phyloP scores from a whole-genome alignment of 2,113 vertebrate genomes.

The Chrysemys picta region DNA sequence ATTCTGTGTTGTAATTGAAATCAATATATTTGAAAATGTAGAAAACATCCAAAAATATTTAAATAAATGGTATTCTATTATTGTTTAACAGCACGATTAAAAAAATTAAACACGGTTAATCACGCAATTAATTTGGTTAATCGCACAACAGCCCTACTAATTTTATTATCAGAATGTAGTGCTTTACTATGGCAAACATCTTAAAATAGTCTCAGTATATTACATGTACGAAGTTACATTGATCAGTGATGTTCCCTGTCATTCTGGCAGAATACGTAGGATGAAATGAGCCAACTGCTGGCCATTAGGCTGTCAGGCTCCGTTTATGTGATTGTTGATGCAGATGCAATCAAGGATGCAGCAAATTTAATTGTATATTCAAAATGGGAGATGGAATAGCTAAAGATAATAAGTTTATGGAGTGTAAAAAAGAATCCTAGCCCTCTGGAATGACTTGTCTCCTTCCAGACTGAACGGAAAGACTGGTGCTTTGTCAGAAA shows the following conservation, averaged over 20 bases:
- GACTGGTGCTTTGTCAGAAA: not conserved
- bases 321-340: not conserved
- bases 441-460: not conserved
- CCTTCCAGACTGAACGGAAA: not conserved
- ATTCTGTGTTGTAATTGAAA: no score
- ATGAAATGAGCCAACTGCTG: fast-evolving
- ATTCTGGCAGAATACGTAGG: not conserved
- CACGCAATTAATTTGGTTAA: no score
- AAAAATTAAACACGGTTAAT: no score
- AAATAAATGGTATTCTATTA: no score
- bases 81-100: no score
- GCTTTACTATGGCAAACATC: no score
- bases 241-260: not conserved
- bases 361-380: not conserved
- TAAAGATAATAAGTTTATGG: not conserved
- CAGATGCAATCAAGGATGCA: fast-evolving
- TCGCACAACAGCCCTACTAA: no score
- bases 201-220: not conserved
- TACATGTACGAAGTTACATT: not conserved
- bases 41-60: no score
- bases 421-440: not conserved
- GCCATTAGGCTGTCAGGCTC: not conserved
- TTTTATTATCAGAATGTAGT: no score
- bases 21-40: no score
- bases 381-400: not conserved